Base-by-base conservation (phyloP, 1,140 invertebrate species). In the Amyelois transitella region DNA sequence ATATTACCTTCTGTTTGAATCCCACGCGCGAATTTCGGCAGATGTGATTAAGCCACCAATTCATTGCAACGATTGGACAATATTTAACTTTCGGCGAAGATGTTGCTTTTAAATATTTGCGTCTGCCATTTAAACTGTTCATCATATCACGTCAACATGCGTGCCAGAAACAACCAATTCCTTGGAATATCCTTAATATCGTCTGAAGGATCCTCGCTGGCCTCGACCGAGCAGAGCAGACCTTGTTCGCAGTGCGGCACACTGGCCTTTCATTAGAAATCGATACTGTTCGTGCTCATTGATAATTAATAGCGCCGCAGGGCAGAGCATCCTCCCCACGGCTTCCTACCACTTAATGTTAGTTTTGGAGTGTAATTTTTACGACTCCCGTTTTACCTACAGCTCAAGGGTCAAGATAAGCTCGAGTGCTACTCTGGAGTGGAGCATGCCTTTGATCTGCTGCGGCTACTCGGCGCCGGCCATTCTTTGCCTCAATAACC, bases 371-470 rank as follows among this genome's bases (percentile, higher is more conserved):
- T 75, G 72, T 81, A 81, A 84, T 74, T 84, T 85, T 87, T 82
- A 84, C 71, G 81, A 77, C 72, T 77, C 69, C 74, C 75, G 77
- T 81, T 81, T 79, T 82, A 82, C 77, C 73, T 76, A 70, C 60
- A 64, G 66, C 67, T 84, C 76, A 65, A 82, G 77, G 73, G 72
- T 70, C 72, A 62, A 69, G 81, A 84, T 85, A 87, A 85, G 55
- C 58, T 80, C 72, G 54, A 56, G 61, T 64, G 64, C 57, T n/a
- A n/a, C n/a, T 58, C 52, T 72, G 53, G 63, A 77, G 76, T 77
- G 73, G 65, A 73, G 72, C 70, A 52, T 58, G 14, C 64, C 70
- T 80, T 84, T 81, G 77, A 86, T 78, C 70, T 72, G 61, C 63
- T 71, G 66, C 60, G 56, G 56, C 66, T 69, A 58, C 49, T 59